Percentiles rank a stretch among this genome's conserved stretches.
These are phyloP conservation scores for Elaphurus davidianus DNA, from an alignment of 2,113 vertebrate species.

Conservation along the genomic window DNA sequence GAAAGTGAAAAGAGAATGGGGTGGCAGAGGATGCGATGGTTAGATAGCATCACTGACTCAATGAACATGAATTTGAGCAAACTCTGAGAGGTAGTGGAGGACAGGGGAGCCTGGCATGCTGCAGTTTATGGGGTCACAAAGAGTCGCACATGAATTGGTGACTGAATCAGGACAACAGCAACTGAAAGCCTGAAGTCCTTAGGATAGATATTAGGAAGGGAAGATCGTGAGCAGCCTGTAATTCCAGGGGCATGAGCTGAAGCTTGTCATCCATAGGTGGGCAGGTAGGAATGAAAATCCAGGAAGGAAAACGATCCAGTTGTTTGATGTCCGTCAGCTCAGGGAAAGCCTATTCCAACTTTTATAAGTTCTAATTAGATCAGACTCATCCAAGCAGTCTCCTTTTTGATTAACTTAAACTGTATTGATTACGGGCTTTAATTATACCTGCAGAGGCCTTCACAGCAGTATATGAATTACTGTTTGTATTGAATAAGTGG, in stretches of 20 bases:
- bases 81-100: not conserved
- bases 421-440: not conserved
- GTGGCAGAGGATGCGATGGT: not conserved
- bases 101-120: not conserved
- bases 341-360: not conserved
- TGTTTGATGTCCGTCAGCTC: not conserved
- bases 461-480: not conserved
- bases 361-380: not conserved
- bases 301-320: not conserved
- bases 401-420: not conserved
- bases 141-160: not conserved
- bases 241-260: fast-evolving
- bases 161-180: not conserved
- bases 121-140: not conserved
- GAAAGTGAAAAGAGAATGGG: not conserved
- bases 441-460: not conserved
- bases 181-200: not conserved
- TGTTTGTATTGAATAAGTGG: not conserved
- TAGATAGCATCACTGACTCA: not conserved
- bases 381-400: not conserved
- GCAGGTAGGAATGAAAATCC: not conserved
- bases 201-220: not conserved
- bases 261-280: not conserved
- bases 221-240: not conserved
- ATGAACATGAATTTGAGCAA: not conserved